Base-by-base conservation (phyloP, 23 tunicate species). In the Halocynthia roretzi region DNA sequence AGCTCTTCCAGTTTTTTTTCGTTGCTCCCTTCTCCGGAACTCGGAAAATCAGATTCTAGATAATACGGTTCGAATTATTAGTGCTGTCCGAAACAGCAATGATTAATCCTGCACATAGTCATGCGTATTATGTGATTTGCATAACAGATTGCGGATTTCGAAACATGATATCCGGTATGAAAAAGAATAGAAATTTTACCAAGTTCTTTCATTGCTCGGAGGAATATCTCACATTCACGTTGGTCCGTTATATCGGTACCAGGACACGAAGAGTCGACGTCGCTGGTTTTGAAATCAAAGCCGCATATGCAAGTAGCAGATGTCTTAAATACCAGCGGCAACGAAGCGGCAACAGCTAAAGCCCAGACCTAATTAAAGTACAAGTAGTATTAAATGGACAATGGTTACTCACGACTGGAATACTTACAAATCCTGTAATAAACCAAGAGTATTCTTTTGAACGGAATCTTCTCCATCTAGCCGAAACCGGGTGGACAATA, bases 401-500 rank as follows among this genome's bases (percentile, higher is more conserved):
- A 15, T 17, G 71, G 48, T 17, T 67, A 67, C 11, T 67, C 12
- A 67, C 11, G 20, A n/a, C 12, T 23, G 20, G 11, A 17, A 71
- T 56, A 44, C 82, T 88, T 67, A 88, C 95, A 48, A 61, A 81
- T n/a, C 72, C 49, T 6, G 95, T 78, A 15, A 83, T 51, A 40
- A 88, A 18, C 67, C 68, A 80, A 7, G 85, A 78, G 62, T 76
- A 80, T 22, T 65, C 22, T 8, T 74, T 86, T 18, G 95, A 85
- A 6, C 95, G 87, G n/a, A 88, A 17, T 54, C 57, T 65, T 17
- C 87, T 68, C 95, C 95, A 88, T 20, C 53, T 49, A 10, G 78
- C 86, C 15, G 95, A 83, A 9, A 83, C 78, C 31, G 87, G 87
- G 50, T 88, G 95, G 40, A 77, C 87, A 18, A 88, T 83, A n/a